Base-by-base conservation (phyloP, 2,113 vertebrate genomes). In the Monopterus albus region DNA sequence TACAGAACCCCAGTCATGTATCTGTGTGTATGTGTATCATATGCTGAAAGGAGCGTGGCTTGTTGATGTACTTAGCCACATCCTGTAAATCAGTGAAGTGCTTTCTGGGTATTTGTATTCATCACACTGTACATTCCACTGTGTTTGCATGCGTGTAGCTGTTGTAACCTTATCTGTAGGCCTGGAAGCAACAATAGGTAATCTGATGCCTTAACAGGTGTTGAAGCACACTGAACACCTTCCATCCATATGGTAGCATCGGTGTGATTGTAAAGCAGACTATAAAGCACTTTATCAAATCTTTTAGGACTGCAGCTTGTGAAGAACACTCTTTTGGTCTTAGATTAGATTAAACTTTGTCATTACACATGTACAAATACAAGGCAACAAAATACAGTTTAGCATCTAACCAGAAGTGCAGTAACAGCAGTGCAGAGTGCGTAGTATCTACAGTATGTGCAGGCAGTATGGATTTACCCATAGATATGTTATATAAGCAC, bases 101-200 rank as follows among this genome's bases (percentile, higher is more conserved):
- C 33, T 36, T 28, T 9, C 28, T 47, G 17, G 33, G 20, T 55
- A 38, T 42, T 51, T 66, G 28, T 53, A 3, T 49, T 52, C 0
- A 0, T 13, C 50, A 0, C 8, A 17, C 38, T 38, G 4, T 9
- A 42, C 8, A 2, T 65, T 49, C n/a, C 40, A 51, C 49, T 67
- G 15, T 9, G 20, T 66, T 72, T 71, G 60, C 47, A 60, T 49
- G 10, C 10, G 35, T 63, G 47, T 35, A 13, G 33, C 38, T 17
- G 38, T 23, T 38, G 50, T 23, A 55, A 9, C 9, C 33, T 43
- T 0, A 13, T 6, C 17, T n/a, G 14, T 59, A 56, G 25, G 17
- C 40, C 45, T 33, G 36, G 42, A 20, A 0, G 36, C 31, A 5
- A 25, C 33, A 65, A 9, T 38, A 29, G 36, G 67, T 21, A 9